Conservation (phyloP, 2,888 invertebrate genomes). For the Eupeodes luniger region DNA sequence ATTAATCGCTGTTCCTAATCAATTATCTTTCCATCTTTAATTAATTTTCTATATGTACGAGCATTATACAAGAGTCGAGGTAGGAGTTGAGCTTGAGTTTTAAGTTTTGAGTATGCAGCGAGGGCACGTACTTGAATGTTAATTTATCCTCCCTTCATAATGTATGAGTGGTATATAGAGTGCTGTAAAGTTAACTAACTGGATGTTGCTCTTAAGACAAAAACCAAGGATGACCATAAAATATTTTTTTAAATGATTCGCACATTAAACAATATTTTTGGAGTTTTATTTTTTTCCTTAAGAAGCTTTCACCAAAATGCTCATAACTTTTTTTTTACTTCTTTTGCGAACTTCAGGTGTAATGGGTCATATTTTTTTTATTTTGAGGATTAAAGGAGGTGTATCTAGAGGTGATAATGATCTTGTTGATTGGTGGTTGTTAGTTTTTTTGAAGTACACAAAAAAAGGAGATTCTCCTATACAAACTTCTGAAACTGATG, state of each 20-base stretch:
- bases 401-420: slow-evolving; percentile 71
- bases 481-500: background rate
- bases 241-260: slow-evolving; percentile 34
- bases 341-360: background rate
- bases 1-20: slow-evolving; percentile 84
- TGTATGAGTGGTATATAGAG: background rate
- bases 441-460: slow-evolving; percentile 55
- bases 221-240: slow-evolving; percentile 24
- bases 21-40: slow-evolving; percentile 85
- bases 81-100: background rate
- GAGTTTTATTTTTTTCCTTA: background rate
- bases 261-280: slow-evolving; percentile 45
- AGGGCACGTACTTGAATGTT: slow-evolving; percentile 75
- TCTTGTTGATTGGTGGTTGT: slow-evolving; percentile 76
- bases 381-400: slow-evolving; percentile 63
- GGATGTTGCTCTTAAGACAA: background rate
- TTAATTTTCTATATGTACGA: slow-evolving; percentile 82
- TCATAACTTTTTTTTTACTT: background rate
- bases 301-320: slow-evolving; percentile 60
- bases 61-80: background rate
- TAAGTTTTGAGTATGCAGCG: background rate
- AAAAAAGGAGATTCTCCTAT: slow-evolving; percentile 17
- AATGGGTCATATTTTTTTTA: background rate
- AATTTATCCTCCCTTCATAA: slow-evolving; percentile 67
- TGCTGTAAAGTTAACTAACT: background rate